A percentile compares a stretch with the other conserved stretches of the same genome.
Conservation (phyloP, 2,888 invertebrate genomes). For the Druceiella hillmani region DNA sequence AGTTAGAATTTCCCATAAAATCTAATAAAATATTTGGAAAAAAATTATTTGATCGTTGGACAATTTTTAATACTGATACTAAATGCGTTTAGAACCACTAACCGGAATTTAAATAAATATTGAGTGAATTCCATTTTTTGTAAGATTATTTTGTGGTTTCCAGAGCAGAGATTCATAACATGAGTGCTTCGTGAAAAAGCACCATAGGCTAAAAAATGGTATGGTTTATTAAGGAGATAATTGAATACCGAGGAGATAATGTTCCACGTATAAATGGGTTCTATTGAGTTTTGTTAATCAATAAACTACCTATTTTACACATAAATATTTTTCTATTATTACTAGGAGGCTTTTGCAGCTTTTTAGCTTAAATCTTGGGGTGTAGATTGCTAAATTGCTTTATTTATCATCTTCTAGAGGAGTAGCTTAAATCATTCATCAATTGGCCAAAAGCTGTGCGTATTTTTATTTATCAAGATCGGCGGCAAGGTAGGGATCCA, state of each 20-base stretch:
- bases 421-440: not conserved
- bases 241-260: not conserved
- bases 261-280: not conserved
- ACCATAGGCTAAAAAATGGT: too few relatives aligned
- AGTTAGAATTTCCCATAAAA: too few relatives aligned
- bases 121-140: too few relatives aligned
- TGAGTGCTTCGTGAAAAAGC: too few relatives aligned
- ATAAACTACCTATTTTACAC: not conserved
- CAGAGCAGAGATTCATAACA: too few relatives aligned
- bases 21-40: too few relatives aligned
- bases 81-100: too few relatives aligned
- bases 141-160: too few relatives aligned
- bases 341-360: constrained; percentile 1
- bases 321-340: not conserved
- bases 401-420: not conserved
- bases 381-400: not conserved
- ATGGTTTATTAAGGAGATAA: too few relatives aligned
- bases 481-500: not conserved
- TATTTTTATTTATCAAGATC: not conserved
- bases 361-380: not conserved
- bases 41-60: too few relatives aligned
- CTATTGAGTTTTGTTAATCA: not conserved
- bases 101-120: too few relatives aligned
- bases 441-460: not conserved
- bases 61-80: too few relatives aligned